Conservation (phyloP, 2,888 invertebrate species). For the Pandemis cinnamomeana region DNA sequence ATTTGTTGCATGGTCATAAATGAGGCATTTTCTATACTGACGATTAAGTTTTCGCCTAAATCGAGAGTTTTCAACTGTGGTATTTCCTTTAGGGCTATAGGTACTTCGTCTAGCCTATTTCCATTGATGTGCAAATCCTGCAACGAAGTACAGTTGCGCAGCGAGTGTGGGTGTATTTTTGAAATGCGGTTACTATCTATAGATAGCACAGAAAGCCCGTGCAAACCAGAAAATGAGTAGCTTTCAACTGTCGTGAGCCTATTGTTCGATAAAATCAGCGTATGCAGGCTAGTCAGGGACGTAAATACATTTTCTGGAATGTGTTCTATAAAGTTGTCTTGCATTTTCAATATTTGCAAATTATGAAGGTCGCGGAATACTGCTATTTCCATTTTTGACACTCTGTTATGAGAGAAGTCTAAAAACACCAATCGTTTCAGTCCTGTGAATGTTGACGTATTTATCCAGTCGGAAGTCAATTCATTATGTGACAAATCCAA, state of each 20-base stretch:
- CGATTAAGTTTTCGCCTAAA: slow-evolving; percentile 93
- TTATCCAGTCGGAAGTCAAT: slow-evolving; percentile 92
- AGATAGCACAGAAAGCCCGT: slow-evolving; percentile 90
- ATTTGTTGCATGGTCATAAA: slow-evolving; percentile 92
- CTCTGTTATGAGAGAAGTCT: slow-evolving; percentile 90
- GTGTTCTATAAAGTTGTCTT: slow-evolving; percentile 90
- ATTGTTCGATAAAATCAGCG: slow-evolving; percentile 92
- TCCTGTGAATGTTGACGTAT: slow-evolving; percentile 91
- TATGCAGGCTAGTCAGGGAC: slow-evolving; percentile 91
- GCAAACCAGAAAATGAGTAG: slow-evolving; percentile 90
- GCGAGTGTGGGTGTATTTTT: slow-evolving; percentile 89
- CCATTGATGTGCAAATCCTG: slow-evolving; percentile 93
- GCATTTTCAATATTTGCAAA: slow-evolving; percentile 91
- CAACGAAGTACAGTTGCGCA: slow-evolving; percentile 91
- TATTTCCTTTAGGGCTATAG: slow-evolving; percentile 89
- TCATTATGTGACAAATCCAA: slow-evolving; percentile 92
- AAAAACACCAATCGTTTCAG: slow-evolving; percentile 90
- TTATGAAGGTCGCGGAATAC: slow-evolving; percentile 91
- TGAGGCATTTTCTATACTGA: slow-evolving; percentile 90
- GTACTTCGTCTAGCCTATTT: slow-evolving; percentile 90
- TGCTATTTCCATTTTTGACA: slow-evolving; percentile 89
- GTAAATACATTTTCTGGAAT: slow-evolving; percentile 92
- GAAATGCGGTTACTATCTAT: slow-evolving; percentile 92
- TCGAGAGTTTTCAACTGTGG: slow-evolving; percentile 91
- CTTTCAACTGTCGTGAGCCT: slow-evolving; percentile 89